Evolutionary conservation across 2,113 vertebrate genomes (phyloP), one percentile per base, ranked within the genome.

Genomic region (Odocoileus hemionus): DNA sequence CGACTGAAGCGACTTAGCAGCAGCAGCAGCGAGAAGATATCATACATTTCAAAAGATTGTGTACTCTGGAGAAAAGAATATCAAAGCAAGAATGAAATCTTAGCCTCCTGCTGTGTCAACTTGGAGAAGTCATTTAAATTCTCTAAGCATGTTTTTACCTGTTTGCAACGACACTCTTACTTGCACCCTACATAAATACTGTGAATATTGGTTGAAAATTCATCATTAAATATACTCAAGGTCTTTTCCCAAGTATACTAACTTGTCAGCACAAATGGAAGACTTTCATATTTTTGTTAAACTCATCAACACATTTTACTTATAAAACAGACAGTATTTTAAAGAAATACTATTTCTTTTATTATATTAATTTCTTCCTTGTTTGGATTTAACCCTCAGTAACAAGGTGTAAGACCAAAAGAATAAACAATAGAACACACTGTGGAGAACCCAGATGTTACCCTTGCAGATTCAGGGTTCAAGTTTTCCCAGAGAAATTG

Each of bases 251-350:
- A 94, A 88, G 19, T 39, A 76, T 89, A 54, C 83, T 93, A 94
- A 96, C 55, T 95, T 91, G 30, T 94, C 89, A 94, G 9, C 57
- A 97, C 19, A 33, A 80, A 80, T 19, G 28, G 78, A 50, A 78
- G 45, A 6, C 50, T 95, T 52, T 90, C 86, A 90, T 70, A 96
- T 93, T 93, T 94, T 57, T 83, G 14, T 64, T 7, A 91, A 95
- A 89, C 28, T 39, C 21, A 91, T 47, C 36, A 92, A 94, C 50
- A 94, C 28, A 84, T 97, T 95, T 96, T 78, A 89, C 14, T 96
- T 86, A 93, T 89, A 70, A 92, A 97, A 97, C 88, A 57, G 2
- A 89, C 60, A 94, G 9, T 39, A 67, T 61, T 96, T 83, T 85
- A 74, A 19, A 95, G 28, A 97, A 95, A 89, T 43, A 87, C 13